A percentile compares a stretch with the other conserved stretches of the same genome.
These are phyloP conservation scores for Mormyrops boulengeri DNA, from an alignment of 2,797 vertebrate species.

Conservation along the genomic window DNA sequence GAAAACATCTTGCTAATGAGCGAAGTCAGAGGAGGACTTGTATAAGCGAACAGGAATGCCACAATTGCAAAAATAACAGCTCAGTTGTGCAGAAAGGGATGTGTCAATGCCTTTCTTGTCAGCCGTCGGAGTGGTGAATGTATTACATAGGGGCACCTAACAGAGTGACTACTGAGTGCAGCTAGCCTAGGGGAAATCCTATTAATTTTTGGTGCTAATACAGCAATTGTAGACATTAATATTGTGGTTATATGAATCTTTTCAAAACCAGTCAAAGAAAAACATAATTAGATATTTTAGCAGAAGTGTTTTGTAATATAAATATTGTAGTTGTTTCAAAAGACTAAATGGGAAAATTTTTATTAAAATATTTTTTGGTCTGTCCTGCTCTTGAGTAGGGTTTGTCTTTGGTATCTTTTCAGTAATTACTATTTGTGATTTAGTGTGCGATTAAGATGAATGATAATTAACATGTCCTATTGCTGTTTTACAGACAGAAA, in stretches of 20 bases:
- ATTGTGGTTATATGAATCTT: not conserved
- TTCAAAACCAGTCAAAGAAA: not conserved
- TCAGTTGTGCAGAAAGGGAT: not conserved
- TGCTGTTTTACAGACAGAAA: slow-evolving; percentile 79
- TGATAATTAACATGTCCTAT: slow-evolving; percentile 66
- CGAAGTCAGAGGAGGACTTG: not conserved
- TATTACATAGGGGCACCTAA: not conserved
- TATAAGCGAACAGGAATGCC: not conserved
- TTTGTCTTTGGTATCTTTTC: not conserved
- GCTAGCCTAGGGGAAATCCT: not conserved
- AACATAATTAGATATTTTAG: not conserved
- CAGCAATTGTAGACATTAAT: not conserved
- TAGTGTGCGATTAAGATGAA: slow-evolving; percentile 65
- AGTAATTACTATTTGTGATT: not conserved
- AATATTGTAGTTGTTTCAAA: not conserved
- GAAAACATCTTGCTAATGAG: not conserved
- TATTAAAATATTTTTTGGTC: not conserved
- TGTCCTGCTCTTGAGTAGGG: not conserved
- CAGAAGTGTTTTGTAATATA: not conserved
- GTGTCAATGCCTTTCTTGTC: not conserved
- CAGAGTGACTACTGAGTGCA: not conserved
- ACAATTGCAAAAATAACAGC: not conserved
- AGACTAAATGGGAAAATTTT: not conserved
- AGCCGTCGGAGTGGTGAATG: not conserved
- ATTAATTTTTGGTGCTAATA: not conserved